Evolutionary conservation across 1,140 invertebrate species (phyloP), one percentile per base, ranked within the genome.

Genomic region (Adelges cooleyi): DNA sequence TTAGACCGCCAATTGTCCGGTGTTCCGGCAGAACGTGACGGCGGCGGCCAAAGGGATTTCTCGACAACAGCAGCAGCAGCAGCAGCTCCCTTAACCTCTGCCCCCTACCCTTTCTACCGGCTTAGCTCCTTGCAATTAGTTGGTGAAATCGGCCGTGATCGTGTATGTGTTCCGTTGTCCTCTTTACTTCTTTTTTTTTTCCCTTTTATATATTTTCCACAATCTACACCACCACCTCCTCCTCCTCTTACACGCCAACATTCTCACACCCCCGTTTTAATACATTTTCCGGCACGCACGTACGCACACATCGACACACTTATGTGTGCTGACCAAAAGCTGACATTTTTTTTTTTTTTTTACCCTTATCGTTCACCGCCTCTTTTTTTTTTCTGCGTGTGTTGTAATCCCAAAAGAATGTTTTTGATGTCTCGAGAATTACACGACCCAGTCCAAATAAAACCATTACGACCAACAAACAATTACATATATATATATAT

Each of bases 111-210:
- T 42, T 11, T 23, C 25, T 25, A n/a, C 22, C 40, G 56, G 40
- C 46, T 59, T 59, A 46, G 54, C 33, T 48, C 40, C 11, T 62
- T 25, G 42, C 56, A 62, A 62, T 62, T 62, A 62, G 56, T 48
- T 44, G 42, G 56, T 48, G 42, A 62, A 62, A 48, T 62, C 56
- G 42, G 56, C 42, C 42, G 42, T 59, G 54, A 46, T 56, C 53
- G 53, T 56, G 38, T 56, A 38, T 44, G 53, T 38, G 51, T 53
- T 17, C 18, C 27, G 27, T 54, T 29, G 1, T 53, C n/a, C 53
- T 29, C 42, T 59, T 59, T 46, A 59, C 40, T 59, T 23, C 36
- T 56, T 56, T 56, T 56, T 22, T 18, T 42, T 38, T 46, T 59
- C 54, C 54, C 54, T 40, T 44, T n/a, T n/a, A n/a, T n/a, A n/a